Conservation (phyloP, 2,113 vertebrate species). For the Lutjanus erythropterus region DNA sequence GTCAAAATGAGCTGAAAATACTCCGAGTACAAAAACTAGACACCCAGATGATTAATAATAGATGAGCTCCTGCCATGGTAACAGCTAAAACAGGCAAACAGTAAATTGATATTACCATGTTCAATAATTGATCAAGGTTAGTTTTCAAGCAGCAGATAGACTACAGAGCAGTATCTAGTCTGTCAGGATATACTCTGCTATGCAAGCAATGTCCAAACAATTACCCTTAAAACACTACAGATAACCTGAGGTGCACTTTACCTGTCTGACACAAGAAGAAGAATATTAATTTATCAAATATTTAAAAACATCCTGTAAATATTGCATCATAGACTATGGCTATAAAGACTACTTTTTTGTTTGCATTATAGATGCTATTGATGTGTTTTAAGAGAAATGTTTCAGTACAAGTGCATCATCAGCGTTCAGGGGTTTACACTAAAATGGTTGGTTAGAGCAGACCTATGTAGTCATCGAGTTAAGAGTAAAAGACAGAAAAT, state of each 20-base stretch:
- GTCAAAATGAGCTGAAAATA: constrained; percentile 74
- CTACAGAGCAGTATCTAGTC: constrained; percentile 30
- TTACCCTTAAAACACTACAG: constrained; percentile 7
- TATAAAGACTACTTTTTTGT: background rate
- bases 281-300: background rate
- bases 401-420: background rate
- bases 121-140: constrained; percentile 88
- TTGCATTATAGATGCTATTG: background rate
- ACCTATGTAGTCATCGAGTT: background rate
- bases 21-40: constrained; percentile 77
- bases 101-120: constrained; percentile 86
- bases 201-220: background rate
- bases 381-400: background rate
- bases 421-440: background rate
- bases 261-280: background rate
- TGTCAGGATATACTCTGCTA: constrained; percentile 3
- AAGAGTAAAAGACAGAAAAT: background rate
- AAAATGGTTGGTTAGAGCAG: background rate
- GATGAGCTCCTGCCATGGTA: constrained; percentile 90
- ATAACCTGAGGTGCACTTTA: constrained; percentile 34
- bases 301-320: background rate
- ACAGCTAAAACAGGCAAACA: constrained; percentile 91
- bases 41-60: constrained; percentile 88
- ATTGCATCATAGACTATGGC: background rate
- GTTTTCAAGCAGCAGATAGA: constrained; percentile 49